A percentile compares a stretch with the other conserved stretches of the same genome.
phyloP scores from a whole-genome alignment of 2,113 vertebrate species.

The Vidua chalybeata region DNA sequence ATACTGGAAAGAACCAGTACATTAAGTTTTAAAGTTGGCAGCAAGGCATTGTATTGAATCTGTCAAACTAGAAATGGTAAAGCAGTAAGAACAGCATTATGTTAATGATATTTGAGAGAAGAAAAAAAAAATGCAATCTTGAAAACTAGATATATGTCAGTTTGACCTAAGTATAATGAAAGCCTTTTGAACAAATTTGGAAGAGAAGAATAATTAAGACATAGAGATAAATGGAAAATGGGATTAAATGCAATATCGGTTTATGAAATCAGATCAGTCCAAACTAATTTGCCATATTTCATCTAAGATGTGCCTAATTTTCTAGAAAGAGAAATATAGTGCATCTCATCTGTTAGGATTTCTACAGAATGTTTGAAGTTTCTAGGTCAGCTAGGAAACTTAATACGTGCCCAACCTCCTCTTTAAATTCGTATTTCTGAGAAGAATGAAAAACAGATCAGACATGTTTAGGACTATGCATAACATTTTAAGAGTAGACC shows the following conservation, averaged over 20 bases:
- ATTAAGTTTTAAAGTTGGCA: background rate
- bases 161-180: constrained; percentile 7
- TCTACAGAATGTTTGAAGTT: background rate
- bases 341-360: background rate
- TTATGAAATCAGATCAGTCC: background rate
- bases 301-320: background rate
- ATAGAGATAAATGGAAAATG: background rate
- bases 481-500: background rate
- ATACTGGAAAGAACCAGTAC: background rate
- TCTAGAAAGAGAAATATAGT: background rate
- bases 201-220: constrained; percentile 8
- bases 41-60: background rate
- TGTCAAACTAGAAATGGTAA: background rate
- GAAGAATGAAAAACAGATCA: background rate
- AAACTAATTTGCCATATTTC: constrained; percentile 2
- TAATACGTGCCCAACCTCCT: background rate
- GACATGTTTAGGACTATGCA: background rate
- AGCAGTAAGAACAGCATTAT: background rate
- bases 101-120: background rate
- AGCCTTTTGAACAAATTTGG: background rate
- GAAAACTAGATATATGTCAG: background rate
- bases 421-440: background rate
- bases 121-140: background rate
- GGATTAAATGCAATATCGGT: background rate
- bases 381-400: background rate